Evolutionary conservation across 2,113 vertebrate species (phyloP), one percentile per base, ranked within the genome.

Genomic region (Hippocampus guttulatus): DNA sequence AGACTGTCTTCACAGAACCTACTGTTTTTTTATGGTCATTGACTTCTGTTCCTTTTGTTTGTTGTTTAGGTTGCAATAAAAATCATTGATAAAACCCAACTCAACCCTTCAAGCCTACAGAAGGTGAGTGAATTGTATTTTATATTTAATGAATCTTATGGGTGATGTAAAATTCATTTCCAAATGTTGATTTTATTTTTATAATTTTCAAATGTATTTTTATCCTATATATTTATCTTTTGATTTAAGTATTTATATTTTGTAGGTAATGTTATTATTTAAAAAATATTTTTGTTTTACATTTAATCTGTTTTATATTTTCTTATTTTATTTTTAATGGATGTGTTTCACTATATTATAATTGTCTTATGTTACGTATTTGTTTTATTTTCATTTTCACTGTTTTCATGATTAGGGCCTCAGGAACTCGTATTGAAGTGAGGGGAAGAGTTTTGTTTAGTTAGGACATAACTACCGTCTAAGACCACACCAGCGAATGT

Each of bases 31-130:
- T 64, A 21, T 61, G 12, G 2, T 65, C 14, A 65, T 23, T 21
- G 3, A 40, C 41, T 23, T 0, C 20, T 66, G 23, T 69, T 82
- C 0, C 70, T 65, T 79, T 81, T 33, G 0, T 66, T 68, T 71
- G 10, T 21, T 71, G 15, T 3, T 1, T 79, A 91, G 89, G 89
- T 91, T 73, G 89, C 89, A 43, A 89, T 91, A 76, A 91, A 91
- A 80, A 91, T 91, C 77, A 91, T 91, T 0, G 89, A 91, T 73
- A 91, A 91, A 86, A 90, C 87, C 0, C 89, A 91, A 16, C 86
- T 91, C 11, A 91, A 91, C 77, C 89, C 89, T 20, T 88, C 88
- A 51, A 90, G 89, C 78, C 81, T 91, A 1, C 87, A 89, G 78
- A 91, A 91, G 87, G 89, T 91, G 69, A 87, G 87, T 77, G 54